A percentile compares a stretch with the other conserved stretches of the same genome.
These are phyloP conservation scores for Rana temporaria DNA, from an alignment of 2,113 vertebrate species.

Conservation along the genomic window DNA sequence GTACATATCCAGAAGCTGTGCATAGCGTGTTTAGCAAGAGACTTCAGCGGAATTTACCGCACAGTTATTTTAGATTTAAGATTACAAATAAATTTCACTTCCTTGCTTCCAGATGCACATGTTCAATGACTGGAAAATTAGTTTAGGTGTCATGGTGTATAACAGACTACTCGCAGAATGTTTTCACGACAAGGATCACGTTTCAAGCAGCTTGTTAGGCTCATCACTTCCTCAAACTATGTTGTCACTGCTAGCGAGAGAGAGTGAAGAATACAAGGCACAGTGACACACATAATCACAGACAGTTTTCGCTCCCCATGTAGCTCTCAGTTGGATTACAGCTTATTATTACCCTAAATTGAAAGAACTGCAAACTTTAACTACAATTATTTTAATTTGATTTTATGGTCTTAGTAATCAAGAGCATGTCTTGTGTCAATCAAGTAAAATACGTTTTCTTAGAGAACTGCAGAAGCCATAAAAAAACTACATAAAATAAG, in stretches of 20 bases:
- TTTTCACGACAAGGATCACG: conserved; percentile 67
- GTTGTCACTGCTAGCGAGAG: conserved; percentile 63
- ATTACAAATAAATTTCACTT: conserved; percentile 70
- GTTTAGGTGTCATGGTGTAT: conserved; percentile 67
- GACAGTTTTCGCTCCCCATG: conserved; percentile 61
- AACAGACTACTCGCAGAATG: conserved; percentile 67
- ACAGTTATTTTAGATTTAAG: conserved; percentile 65
- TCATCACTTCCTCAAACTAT: conserved; percentile 63
- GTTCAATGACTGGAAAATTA: conserved; percentile 71
- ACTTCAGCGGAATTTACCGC: conserved; percentile 45
- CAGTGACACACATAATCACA: conserved; percentile 59
- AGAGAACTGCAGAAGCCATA: not conserved
- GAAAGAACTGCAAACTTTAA: conserved; percentile 58
- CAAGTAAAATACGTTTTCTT: conserved; percentile 18
- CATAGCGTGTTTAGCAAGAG: conserved; percentile 24
- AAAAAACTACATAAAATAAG: not conserved
- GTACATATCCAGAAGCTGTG: conserved; percentile 5
- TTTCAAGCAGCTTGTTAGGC: conserved; percentile 65
- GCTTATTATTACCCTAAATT: conserved; percentile 61
- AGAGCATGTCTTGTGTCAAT: conserved; percentile 33
- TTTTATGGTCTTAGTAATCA: conserved; percentile 45
- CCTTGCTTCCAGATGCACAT: conserved; percentile 64
- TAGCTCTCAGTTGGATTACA: conserved; percentile 59
- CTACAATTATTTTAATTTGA: conserved; percentile 57
- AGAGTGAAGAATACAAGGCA: conserved; percentile 64